Evolutionary conservation across 1,140 invertebrate species (phyloP), one percentile per base, ranked within the genome.

Genomic region (Drosophila carrolli): DNA sequence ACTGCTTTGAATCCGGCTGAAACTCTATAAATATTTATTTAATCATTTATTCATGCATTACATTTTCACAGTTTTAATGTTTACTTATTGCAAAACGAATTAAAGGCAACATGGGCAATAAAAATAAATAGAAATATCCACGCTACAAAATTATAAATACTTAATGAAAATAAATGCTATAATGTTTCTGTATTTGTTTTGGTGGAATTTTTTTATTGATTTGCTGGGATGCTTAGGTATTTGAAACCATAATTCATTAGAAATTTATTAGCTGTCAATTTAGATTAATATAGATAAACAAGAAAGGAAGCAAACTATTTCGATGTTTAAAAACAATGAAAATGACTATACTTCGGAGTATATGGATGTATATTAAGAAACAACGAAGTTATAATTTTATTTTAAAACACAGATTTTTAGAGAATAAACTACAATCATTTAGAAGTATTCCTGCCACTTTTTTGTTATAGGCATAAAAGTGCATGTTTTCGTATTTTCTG

Each of bases 11-110:
- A 68, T 75, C 29, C 46, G 40, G 44, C 70, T 50, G 38, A 63
- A 60, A 62, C 35, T 48, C 37, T 41, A 74, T 65, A 78, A 82
- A 82, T 78, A 75, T 78, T 78, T 57, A 59, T 57, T 47, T 29
- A 32, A 41, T 71, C 19, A 71, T 48, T 57, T 57, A 71, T 71
- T 71, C 19, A 71, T 71, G 51, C 61, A 51, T 51, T 43, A 40
- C 27, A 51, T 50, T 66, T 35, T 47, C 57, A 41, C 37, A 57
- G 35, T 38, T 48, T 27, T 41, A 71, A 47, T 68, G 35, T 70
- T 70, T 41, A 57, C 65, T 14, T 14, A 71, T 70, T 70, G 37
- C 35, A 16, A 13, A 13, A 7, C 27, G 37, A 27, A 37, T 41
- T 41, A 53, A 53, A 29, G 27, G 23, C 23, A 37, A 16, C 16